These are phyloP conservation scores for Protobothrops flavoviridis DNA, from an alignment of 2,113 vertebrate genomes.

Conservation along the genomic window DNA sequence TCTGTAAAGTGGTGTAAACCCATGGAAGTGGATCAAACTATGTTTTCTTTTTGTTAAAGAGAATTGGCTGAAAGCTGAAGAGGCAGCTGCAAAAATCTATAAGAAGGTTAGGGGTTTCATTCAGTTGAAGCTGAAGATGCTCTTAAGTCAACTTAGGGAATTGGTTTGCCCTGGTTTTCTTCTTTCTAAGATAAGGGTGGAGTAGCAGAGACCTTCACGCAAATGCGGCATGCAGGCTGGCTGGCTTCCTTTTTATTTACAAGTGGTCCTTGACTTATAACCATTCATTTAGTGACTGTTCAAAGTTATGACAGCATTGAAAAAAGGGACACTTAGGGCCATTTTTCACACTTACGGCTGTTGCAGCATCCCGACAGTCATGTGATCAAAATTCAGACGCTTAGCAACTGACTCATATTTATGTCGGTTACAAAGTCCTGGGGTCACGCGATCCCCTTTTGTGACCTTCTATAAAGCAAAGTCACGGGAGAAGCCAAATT, in stretches of 20 bases:
- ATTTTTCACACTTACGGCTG: neutral
- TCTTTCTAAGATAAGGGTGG: neutral
- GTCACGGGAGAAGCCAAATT: neutral
- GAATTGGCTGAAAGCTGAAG: conserved; percentile 15
- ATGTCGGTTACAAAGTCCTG: accelerated
- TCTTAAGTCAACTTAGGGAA: neutral
- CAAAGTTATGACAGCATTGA: neutral
- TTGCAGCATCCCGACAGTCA: neutral
- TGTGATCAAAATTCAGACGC: no score
- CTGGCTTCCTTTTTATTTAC: neutral
- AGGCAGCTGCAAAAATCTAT: conserved; percentile 24
- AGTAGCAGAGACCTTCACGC: no score
- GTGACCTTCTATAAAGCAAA: no score
- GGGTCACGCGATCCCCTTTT: no score
- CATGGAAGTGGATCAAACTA: conserved; percentile 35
- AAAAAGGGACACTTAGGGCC: neutral
- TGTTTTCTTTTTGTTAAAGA: conserved; percentile 34
- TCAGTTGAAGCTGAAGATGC: neutral
- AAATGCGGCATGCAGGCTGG: neutral
- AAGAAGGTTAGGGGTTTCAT: conserved; percentile 1
- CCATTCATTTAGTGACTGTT: neutral
- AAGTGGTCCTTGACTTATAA: no score
- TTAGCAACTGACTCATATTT: neutral
- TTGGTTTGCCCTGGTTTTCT: neutral
- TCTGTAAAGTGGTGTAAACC: conserved; percentile 38